Evolutionary conservation across 2,113 vertebrate genomes (phyloP).

Genomic region (Caranx melampygus): DNA sequence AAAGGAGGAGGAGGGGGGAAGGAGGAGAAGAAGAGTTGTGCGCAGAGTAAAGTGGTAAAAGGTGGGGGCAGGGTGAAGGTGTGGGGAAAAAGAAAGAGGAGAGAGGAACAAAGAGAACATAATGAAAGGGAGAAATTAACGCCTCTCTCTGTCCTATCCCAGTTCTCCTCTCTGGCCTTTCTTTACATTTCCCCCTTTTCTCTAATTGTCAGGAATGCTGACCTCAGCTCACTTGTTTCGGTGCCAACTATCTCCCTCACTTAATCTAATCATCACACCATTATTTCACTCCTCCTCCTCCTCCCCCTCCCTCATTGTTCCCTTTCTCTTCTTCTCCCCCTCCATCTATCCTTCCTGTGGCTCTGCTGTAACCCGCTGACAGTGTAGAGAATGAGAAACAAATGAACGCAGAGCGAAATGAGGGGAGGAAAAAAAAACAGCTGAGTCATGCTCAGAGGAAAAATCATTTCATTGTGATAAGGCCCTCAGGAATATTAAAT

Average conservation of each 20-base stretch:
- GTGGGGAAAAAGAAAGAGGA: neutral
- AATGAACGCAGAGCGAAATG: conserved; percentile 51
- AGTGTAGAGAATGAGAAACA: conserved; percentile 60
- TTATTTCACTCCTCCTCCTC: conserved; percentile 67
- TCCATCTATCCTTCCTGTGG: conserved; percentile 26
- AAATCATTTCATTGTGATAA: conserved; percentile 70
- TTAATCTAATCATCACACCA: conserved; percentile 75
- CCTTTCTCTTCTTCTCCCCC: neutral
- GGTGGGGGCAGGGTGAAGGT: conserved; percentile 1
- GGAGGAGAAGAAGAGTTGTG: neutral
- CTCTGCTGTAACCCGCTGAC: conserved; percentile 47
- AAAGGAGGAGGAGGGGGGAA: neutral
- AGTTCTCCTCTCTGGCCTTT: conserved; percentile 48
- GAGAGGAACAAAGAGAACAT: conserved; percentile 4
- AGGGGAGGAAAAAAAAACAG: conserved; percentile 19
- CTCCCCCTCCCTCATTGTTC: conserved; percentile 45
- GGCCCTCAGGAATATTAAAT: conserved; percentile 69
- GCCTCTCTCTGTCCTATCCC: conserved; percentile 11
- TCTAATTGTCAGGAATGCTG: conserved; percentile 74
- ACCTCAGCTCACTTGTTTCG: conserved; percentile 66
- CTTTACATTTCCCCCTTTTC: conserved; percentile 55
- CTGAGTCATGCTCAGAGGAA: conserved; percentile 64
- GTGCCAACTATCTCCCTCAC: conserved; percentile 65
- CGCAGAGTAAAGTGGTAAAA: neutral
- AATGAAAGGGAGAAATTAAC: conserved; percentile 34